These are phyloP conservation scores for Diloba caeruleocephala DNA, from an alignment of 2,888 invertebrate species.

Conservation along the genomic window DNA sequence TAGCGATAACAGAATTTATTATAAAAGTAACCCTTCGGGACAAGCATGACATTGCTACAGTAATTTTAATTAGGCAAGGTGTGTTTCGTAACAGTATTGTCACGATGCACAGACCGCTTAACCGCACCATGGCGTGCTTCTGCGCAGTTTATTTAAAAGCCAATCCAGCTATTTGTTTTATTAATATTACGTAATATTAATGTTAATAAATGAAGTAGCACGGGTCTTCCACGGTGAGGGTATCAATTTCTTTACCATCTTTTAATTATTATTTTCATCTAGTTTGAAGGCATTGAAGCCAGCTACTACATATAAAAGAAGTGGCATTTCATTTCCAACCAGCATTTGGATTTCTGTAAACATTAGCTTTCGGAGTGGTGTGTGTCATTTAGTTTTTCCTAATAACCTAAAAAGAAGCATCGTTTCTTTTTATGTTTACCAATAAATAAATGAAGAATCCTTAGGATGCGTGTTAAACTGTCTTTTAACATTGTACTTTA, in stretches of 20 bases:
- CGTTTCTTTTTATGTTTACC: no score
- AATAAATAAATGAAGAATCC: no score
- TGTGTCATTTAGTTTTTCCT: no score
- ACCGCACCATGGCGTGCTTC: conserved; percentile 53
- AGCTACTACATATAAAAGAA: no score
- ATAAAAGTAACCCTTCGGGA: conserved; percentile 10
- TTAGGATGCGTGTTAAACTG: no score
- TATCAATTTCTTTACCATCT: neutral
- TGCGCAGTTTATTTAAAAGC: conserved; percentile 43
- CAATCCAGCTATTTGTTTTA: conserved; percentile 27
- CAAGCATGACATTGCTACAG: conserved; percentile 49
- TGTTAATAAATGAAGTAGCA: conserved; percentile 15
- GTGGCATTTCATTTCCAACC: no score
- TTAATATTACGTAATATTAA: conserved; percentile 35
- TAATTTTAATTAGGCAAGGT: conserved; percentile 71
- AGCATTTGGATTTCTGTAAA: no score
- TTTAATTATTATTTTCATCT: neutral
- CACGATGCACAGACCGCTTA: conserved; percentile 70
- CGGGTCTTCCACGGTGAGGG: conserved; percentile 10
- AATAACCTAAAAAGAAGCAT: no score
- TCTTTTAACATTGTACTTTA: no score
- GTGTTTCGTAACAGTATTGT: conserved; percentile 70
- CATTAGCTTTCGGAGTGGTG: no score
- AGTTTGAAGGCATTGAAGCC: no score
- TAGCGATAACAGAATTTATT: neutral